phyloP scores from a whole-genome alignment of 2,113 vertebrate genomes.

The Oostethus manadensis region DNA sequence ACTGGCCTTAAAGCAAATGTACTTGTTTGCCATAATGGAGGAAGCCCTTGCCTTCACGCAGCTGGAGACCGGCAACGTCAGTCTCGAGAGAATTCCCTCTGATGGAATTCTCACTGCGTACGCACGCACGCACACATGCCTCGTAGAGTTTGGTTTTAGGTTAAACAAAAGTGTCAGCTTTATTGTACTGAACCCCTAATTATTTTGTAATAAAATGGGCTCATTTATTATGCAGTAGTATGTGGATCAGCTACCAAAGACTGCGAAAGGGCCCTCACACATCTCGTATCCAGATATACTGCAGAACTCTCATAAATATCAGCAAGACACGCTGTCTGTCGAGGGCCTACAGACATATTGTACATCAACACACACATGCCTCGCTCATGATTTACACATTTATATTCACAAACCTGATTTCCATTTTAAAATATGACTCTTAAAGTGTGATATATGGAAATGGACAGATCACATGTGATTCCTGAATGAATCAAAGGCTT shows the following conservation, averaged over 20 bases:
- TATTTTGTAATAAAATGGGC: conserved; percentile 9
- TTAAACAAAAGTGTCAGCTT: conserved; percentile 16
- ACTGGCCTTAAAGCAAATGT: conserved; percentile 76
- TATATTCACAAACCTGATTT: conserved; percentile 73
- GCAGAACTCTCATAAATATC: conserved; percentile 67
- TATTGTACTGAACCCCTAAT: conserved; percentile 14
- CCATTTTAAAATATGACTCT: conserved; percentile 76
- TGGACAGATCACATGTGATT: conserved; percentile 76
- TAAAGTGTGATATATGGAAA: conserved; percentile 76
- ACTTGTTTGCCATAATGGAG: conserved; percentile 75
- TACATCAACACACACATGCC: conserved; percentile 55
- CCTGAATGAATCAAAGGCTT: conserved; percentile 74
- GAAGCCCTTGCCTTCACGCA: conserved; percentile 54
- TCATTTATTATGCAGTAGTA: conserved; percentile 3
- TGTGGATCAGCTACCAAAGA: conserved; percentile 46
- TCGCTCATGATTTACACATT: conserved; percentile 68
- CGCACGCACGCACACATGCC: conserved; percentile 20
- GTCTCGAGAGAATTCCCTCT: conserved; percentile 51
- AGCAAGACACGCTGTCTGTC: conserved; percentile 49
- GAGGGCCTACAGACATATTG: conserved; percentile 60
- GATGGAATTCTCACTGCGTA: conserved; percentile 49
- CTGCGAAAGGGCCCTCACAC: conserved; percentile 38
- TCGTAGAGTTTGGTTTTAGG: conserved; percentile 21
- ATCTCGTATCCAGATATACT: conserved; percentile 47
- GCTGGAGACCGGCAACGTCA: conserved; percentile 51